These are phyloP conservation scores for Timema podura DNA, from an alignment of 2,888 invertebrate species.

Conservation along the genomic window DNA sequence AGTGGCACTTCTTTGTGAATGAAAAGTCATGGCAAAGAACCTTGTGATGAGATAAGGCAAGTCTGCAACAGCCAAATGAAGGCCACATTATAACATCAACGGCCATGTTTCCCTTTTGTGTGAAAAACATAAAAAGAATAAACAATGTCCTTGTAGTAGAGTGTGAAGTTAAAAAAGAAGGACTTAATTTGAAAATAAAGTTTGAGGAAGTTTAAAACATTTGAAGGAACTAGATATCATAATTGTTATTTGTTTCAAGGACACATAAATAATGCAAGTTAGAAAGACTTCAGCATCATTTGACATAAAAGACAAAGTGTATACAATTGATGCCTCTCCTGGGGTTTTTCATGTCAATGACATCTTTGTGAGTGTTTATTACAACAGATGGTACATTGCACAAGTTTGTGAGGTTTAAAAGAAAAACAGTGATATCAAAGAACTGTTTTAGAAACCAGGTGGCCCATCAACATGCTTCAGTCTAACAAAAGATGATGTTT, in stretches of 20 bases:
- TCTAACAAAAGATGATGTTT: background rate
- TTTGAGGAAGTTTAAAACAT: background rate
- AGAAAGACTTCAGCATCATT: constrained; percentile 2
- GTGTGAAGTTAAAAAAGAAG: background rate
- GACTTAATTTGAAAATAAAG: background rate
- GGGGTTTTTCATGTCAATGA: background rate
- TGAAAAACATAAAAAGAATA: background rate
- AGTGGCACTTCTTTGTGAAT: constrained; percentile 6
- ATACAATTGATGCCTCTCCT: background rate
- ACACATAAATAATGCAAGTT: background rate
- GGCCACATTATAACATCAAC: background rate
- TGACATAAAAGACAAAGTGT: background rate
- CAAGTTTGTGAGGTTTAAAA: background rate
- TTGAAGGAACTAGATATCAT: constrained; percentile 1
- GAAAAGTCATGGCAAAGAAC: background rate
- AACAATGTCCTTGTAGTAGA: background rate
- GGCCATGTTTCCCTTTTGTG: background rate
- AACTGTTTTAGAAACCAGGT: background rate
- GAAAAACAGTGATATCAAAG: background rate
- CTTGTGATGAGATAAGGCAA: background rate
- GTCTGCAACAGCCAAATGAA: background rate
- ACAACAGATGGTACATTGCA: background rate
- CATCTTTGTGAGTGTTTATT: background rate
- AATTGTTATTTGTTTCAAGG: background rate
- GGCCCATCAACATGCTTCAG: background rate